Evolutionary conservation across 2,113 vertebrate species (phyloP), one percentile per base, ranked within the genome.

Genomic region (Corvus hawaiiensis): DNA sequence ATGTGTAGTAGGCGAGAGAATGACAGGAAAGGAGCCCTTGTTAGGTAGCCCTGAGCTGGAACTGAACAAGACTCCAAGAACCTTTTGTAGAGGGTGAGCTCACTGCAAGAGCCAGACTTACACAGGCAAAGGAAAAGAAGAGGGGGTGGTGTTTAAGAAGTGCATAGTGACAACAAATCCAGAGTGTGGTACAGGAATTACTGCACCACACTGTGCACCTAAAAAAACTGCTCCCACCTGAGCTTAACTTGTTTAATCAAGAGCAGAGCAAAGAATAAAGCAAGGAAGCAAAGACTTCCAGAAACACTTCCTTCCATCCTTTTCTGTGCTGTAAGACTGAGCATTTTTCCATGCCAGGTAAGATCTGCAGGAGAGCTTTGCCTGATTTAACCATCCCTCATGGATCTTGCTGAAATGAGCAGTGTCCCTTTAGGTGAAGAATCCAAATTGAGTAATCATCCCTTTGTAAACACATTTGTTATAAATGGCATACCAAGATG

Each of bases 21-120:
- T 97, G 94, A 52, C 95, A 97, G 95, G 96, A 97, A 97, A 94
- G 69, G 80, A 94, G 80, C 48, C 3, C 48, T 93, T 55, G 88
- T 84, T 74, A 51, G 89, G 91, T 56, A 89, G 90, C 75, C 46
- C 55, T 33, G 54, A 35, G 79, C 92, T 74, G 68, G 82, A 90
- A 83, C 88, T 80, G 59, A 66, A 35, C 90, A 71, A 76, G 43
- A 32, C 64, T 94, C 52, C 56, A 44, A 48, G 83, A 46, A 43
- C 51, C 83, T 89, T 95, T 94, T 96, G 48, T 55, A 55, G 61
- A 6, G 48, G 33, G 64, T 78, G 68, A 94, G 86, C 93, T 94
- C 94, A 90, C 6, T 55, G 33, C 55, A 71, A 63, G 33, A 59
- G 56, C 35, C 91, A 84, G 48, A 77, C 39, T 88, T 74, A 71